A percentile compares a stretch with the other conserved stretches of the same genome.
These are phyloP conservation scores for Mesitornis unicolor DNA, from an alignment of 2,113 vertebrate species.

Conservation along the genomic window DNA sequence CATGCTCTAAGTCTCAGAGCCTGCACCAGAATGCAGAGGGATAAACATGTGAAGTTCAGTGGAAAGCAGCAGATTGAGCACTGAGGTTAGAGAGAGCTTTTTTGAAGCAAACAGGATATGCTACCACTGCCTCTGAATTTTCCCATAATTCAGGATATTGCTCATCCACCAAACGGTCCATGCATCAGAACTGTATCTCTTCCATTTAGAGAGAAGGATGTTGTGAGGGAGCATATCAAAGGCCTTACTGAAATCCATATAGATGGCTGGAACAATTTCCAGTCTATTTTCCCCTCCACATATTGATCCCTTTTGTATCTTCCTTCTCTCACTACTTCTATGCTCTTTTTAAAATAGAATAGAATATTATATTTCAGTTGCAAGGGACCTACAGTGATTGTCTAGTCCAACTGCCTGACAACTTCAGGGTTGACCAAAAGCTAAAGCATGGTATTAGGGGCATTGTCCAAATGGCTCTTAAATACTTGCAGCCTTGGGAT, in stretches of 20 bases:
- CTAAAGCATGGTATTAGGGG: neutral
- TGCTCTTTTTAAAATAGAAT: neutral
- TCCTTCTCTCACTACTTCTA: neutral
- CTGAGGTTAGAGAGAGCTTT: neutral
- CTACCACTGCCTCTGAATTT: neutral
- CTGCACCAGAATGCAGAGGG: neutral
- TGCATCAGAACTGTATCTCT: neutral
- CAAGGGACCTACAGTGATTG: neutral
- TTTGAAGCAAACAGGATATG: neutral
- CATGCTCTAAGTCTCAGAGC: accelerated
- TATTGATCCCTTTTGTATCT: neutral
- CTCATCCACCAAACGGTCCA: neutral
- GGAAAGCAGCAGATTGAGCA: neutral
- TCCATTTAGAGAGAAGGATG: neutral
- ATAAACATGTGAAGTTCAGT: neutral
- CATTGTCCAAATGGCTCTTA: neutral
- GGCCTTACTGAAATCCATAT: neutral
- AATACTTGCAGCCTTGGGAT: neutral
- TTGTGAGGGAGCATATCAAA: too few species aligned
- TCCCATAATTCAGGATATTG: neutral
- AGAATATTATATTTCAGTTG: neutral
- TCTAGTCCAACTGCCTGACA: neutral
- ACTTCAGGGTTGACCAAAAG: neutral
- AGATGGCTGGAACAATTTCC: neutral
- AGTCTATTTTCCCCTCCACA: neutral